phyloP scores from a whole-genome alignment of 2,113 vertebrate species.

The Sylvilagus bachmani region DNA sequence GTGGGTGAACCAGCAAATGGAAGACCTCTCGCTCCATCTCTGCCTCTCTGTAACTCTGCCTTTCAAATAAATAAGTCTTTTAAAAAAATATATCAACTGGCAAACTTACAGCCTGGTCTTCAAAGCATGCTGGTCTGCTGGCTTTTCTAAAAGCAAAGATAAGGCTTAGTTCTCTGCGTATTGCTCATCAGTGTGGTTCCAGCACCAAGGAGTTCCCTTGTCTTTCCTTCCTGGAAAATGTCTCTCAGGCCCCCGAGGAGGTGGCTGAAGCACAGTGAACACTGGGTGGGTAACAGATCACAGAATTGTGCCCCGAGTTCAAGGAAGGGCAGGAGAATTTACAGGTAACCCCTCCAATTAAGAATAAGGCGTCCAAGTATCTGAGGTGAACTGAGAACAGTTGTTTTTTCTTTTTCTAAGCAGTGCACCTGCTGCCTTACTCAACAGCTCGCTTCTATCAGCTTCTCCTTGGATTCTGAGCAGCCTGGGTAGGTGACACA shows the following conservation, averaged over 20 bases:
- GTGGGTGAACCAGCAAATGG: too few relatives aligned
- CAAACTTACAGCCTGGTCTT: background rate
- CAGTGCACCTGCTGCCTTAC: background rate
- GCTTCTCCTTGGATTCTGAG: background rate
- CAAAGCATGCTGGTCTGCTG: background rate
- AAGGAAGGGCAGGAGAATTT: background rate
- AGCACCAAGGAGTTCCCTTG: background rate
- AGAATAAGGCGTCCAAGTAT: background rate
- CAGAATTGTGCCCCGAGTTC: background rate
- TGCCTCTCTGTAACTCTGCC: too few relatives aligned
- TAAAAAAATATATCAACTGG: background rate
- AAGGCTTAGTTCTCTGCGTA: accelerated
- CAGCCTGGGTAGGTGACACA: background rate
- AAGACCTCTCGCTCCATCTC: too few relatives aligned
- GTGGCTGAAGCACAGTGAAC: background rate
- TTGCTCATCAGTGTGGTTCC: accelerated
- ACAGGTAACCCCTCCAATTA: background rate
- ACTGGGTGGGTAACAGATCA: background rate
- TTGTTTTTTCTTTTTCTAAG: background rate
- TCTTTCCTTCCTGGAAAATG: too few relatives aligned
- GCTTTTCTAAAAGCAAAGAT: background rate
- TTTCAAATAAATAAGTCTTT: background rate
- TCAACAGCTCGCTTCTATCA: background rate
- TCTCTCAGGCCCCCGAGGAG: too few relatives aligned
- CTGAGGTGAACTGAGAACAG: background rate